Percentiles rank a stretch among this genome's conserved stretches.
These are phyloP conservation scores for Bombycilla garrulus DNA, from an alignment of 2,113 vertebrate species.

Conservation along the genomic window DNA sequence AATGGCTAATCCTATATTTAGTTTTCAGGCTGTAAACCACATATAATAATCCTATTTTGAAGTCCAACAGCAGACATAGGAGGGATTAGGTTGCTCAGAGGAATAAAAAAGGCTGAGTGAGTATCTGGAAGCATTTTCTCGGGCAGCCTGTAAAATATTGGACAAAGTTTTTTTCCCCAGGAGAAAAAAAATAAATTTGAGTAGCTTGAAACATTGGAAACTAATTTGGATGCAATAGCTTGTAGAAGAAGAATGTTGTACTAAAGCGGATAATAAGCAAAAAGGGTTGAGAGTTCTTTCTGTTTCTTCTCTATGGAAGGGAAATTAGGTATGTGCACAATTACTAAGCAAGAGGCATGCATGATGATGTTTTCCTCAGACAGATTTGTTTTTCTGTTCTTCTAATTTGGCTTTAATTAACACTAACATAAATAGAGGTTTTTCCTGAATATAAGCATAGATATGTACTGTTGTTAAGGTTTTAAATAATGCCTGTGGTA, in stretches of 20 bases:
- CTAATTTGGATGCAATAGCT: not conserved
- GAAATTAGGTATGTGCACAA: conserved; percentile 36
- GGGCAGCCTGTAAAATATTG: not conserved
- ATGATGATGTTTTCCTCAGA: conserved; percentile 4
- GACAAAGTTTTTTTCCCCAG: not conserved
- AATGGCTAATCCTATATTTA: not conserved
- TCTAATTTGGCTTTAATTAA: conserved; percentile 44
- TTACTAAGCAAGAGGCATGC: not conserved
- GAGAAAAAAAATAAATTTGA: not conserved
- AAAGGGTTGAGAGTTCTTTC: not conserved
- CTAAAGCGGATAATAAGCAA: not conserved
- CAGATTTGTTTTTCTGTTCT: conserved; percentile 5
- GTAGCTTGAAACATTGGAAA: not conserved
- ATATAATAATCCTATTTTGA: conserved; percentile 20
- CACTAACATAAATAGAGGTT: not conserved
- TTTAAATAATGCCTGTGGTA: not conserved
- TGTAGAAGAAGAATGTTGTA: not conserved
- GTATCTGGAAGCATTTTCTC: not conserved
- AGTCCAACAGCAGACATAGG: not conserved
- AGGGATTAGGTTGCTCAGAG: not conserved
- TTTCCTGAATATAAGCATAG: not conserved
- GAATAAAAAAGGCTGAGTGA: not conserved
- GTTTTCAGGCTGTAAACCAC: not conserved
- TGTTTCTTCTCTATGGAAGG: not conserved
- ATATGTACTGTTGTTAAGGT: not conserved